Base-by-base conservation (phyloP, 2,888 invertebrate genomes). In the Meandrusa payeni region DNA sequence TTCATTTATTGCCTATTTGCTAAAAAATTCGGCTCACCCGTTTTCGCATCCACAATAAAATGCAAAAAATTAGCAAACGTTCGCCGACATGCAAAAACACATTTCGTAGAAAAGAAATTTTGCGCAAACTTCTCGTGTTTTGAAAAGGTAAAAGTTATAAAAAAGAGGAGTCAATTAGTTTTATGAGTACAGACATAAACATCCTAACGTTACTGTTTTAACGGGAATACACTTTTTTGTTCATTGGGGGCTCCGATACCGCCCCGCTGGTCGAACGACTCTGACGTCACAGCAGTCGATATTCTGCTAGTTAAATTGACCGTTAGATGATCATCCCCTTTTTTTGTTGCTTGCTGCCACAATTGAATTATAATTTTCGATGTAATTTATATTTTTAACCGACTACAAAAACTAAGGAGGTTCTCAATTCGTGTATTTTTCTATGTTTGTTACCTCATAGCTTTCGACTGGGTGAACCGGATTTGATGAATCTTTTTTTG, bases 101-200 rank as follows among this genome's bases (percentile, higher is more conserved):
- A 47, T 53, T 80, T 76, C 75, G 54, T 55, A 65, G 80, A 78
- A 79, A 78, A 79, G 77, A 81, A 81, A 78, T 80, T 72, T 79
- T 77, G 80, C 76, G 61, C 73, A 79, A 76, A 56, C 38, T 32
- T 11, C 3, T 5, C 6, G 2, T n/a, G 9, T 9, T 28, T 54
- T 51, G 57, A 57, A 63, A 58, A 41, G 48, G 41, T 42, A 49
- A 51, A 48, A 48, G 43, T 50, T 37, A 41, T 43, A n/a, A n/a
- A n/a, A n/a, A n/a, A n/a, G n/a, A n/a, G n/a, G n/a, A 61, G 24
- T 19, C 20, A 13, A 41, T 32, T 43, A 13, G 37, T 43, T 43
- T 37, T 43, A 43, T 7, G 24, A 32, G 1, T 2, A 15, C n/a
- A 12, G 32, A 24, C 20, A 32, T 40, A 27, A 47, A 48, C 54